phyloP scores from a whole-genome alignment of 2,797 vertebrate species.

The Sebastes ruberrimus region DNA sequence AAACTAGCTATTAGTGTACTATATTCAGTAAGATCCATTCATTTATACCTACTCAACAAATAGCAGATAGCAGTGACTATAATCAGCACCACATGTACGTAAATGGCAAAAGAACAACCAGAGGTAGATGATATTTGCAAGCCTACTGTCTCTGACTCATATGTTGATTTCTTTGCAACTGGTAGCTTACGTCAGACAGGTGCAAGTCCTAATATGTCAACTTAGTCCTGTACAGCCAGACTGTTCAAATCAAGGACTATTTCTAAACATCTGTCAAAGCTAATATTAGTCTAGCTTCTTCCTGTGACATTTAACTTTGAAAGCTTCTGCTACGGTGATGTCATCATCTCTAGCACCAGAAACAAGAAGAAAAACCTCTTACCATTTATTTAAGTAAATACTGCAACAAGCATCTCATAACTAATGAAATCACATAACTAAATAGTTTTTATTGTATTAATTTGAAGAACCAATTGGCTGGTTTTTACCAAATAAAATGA shows the following conservation, averaged over 20 bases:
- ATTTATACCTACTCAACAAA: not conserved
- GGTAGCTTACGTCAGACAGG: not conserved
- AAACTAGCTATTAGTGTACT: not conserved
- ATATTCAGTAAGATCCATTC: not conserved
- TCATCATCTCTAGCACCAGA: not conserved
- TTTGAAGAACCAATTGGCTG: not conserved
- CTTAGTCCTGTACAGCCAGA: not conserved
- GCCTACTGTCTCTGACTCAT: not conserved
- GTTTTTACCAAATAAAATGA: not conserved
- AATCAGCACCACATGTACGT: not conserved
- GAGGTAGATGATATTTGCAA: not conserved
- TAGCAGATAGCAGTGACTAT: not conserved
- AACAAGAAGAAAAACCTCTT: not conserved
- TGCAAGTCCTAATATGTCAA: not conserved
- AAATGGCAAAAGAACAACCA: not conserved
- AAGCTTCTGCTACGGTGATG: not conserved
- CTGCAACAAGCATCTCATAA: not conserved
- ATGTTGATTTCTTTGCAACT: not conserved
- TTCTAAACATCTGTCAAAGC: constrained; percentile 4
- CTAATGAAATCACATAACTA: not conserved
- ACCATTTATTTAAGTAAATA: not conserved
- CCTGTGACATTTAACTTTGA: not conserved
- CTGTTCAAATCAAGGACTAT: not conserved
- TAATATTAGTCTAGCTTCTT: not conserved
- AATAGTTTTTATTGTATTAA: not conserved